phyloP scores from a whole-genome alignment of 2,797 vertebrate species.

The Characodon lateralis region DNA sequence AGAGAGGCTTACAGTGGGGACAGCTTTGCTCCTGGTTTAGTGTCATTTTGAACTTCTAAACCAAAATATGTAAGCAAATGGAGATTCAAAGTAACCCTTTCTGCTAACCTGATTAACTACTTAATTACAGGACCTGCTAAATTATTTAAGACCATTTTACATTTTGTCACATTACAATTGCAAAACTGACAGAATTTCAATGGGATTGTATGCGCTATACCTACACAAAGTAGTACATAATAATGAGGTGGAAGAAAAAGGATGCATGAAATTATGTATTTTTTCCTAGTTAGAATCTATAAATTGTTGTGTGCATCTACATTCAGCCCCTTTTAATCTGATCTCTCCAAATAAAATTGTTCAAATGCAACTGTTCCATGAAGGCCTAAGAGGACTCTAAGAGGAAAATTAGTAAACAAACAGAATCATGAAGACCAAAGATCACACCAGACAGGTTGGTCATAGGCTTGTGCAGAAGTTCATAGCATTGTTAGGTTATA shows the following conservation, averaged over 20 bases:
- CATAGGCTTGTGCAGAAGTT: neutral
- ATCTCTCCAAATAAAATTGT: neutral
- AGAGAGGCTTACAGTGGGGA: conserved; percentile 31
- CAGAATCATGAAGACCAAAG: neutral
- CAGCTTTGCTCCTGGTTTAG: conserved; percentile 17
- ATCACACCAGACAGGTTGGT: neutral
- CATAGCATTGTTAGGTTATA: neutral
- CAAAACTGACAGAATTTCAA: too few species aligned
- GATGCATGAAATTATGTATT: too few species aligned
- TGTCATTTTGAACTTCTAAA: conserved; percentile 55
- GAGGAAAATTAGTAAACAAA: neutral
- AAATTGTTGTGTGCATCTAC: neutral
- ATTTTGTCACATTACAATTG: too few species aligned
- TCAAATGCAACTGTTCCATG: neutral
- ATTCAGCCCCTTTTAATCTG: neutral
- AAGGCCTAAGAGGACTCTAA: neutral
- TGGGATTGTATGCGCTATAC: too few species aligned
- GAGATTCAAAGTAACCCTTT: conserved; percentile 44
- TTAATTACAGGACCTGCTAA: too few species aligned
- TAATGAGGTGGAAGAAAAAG: too few species aligned
- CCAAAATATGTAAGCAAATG: conserved; percentile 23
- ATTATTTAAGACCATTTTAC: too few species aligned
- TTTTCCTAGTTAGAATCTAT: too few species aligned
- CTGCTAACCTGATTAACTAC: conserved; percentile 18
- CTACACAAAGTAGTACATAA: too few species aligned